Conservation (phyloP, 2,888 invertebrate species). For the Erebia aethiops region DNA sequence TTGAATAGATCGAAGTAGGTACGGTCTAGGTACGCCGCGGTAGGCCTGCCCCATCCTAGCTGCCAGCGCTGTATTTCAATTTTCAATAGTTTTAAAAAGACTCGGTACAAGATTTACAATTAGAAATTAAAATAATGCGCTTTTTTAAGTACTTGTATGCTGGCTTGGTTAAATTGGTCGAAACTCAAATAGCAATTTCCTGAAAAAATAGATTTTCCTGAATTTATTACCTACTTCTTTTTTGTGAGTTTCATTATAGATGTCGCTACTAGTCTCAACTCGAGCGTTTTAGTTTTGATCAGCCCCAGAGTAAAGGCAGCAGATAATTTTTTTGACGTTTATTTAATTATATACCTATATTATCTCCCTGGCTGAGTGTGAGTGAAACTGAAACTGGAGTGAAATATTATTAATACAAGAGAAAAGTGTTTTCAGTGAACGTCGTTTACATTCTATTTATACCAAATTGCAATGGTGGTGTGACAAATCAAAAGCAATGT, state of each 20-base stretch:
- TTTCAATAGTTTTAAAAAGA: no score
- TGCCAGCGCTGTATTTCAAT: no score
- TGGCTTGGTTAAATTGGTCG: no score
- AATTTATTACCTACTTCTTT: background rate
- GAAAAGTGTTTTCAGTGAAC: conserved; percentile 28
- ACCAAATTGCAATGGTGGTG: conserved; percentile 8
- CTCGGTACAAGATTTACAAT: no score
- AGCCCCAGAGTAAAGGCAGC: background rate
- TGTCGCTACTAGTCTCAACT: conserved; percentile 3
- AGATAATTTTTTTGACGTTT: conserved; percentile 1
- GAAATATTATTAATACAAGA: no score
- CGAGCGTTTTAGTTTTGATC: background rate
- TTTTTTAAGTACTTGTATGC: background rate
- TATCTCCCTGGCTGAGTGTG: background rate
- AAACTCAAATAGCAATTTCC: background rate
- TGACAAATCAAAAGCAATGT: conserved; percentile 28
- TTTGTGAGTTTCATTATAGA: background rate
- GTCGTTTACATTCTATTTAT: background rate
- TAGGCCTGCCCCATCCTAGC: no score
- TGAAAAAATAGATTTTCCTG: background rate
- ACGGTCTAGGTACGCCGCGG: background rate
- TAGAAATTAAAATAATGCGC: no score
- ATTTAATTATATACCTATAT: no score
- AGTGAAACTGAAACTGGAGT: no score
- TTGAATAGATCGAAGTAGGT: background rate